Conservation (phyloP, 2,113 vertebrate genomes). For the Anoura caudifer region DNA sequence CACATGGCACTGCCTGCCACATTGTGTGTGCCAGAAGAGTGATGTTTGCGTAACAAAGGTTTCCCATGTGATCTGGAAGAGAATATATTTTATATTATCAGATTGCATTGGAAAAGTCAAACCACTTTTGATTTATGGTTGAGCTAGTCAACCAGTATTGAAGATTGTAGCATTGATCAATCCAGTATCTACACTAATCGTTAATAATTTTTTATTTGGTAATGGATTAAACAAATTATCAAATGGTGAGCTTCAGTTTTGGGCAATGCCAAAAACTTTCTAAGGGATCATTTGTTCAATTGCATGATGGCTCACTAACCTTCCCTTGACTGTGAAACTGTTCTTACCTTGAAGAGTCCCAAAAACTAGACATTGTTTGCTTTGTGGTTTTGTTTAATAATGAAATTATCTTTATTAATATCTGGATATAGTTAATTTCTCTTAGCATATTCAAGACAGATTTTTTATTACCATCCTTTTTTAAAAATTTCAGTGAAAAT, state of each 20-base stretch:
- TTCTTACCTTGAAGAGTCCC: background rate
- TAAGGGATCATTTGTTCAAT: background rate
- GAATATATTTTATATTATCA: background rate
- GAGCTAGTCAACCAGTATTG: background rate
- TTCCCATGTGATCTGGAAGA: background rate
- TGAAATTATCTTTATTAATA: background rate
- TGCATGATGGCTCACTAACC: background rate
- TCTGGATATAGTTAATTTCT: background rate
- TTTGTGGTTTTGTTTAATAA: background rate
- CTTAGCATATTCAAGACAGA: background rate
- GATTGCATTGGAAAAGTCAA: background rate
- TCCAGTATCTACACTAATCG: background rate
- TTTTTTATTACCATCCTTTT: background rate
- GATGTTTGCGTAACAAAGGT: background rate
- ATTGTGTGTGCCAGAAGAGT: background rate
- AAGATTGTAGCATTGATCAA: background rate
- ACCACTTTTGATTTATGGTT: background rate
- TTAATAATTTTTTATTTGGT: background rate
- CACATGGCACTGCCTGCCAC: background rate
- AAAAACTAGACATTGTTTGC: background rate
- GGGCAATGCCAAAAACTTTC: background rate
- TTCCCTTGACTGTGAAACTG: background rate
- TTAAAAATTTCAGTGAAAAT: background rate
- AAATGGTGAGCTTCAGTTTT: background rate
- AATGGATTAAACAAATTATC: slow-evolving; percentile 29